Evolutionary conservation across 2,888 invertebrate species (phyloP).

Genomic region (Agrochola lota): DNA sequence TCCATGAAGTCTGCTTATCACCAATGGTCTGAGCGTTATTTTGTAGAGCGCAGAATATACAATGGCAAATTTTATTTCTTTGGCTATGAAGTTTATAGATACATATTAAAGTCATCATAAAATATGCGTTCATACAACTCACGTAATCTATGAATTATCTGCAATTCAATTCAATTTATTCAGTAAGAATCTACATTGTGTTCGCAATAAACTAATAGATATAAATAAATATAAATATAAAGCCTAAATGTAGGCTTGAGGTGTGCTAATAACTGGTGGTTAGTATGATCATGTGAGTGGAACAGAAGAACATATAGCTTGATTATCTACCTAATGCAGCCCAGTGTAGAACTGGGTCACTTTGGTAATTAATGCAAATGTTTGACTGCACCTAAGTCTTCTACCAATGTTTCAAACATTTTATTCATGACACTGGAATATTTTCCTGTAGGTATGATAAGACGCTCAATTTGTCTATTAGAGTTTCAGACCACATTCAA

Average conservation of each 20-base stretch:
- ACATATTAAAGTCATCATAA: background rate
- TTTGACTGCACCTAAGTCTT: conserved; percentile 18
- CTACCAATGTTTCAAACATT: background rate
- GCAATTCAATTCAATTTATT: no score
- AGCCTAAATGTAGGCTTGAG: conserved; percentile 14
- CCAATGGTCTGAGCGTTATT: no score
- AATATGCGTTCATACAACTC: background rate
- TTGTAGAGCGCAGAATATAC: no score
- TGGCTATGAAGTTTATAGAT: background rate
- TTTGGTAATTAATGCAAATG: conserved; percentile 72
- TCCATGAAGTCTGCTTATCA: no score
- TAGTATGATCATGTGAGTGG: conserved; percentile 15
- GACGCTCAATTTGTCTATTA: background rate
- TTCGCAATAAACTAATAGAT: conserved; percentile 4
- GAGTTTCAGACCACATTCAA: conserved; percentile 8
- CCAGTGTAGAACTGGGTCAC: conserved; percentile 64
- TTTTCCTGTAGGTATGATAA: no score
- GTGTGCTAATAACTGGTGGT: conserved; percentile 13
- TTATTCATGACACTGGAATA: conserved; percentile 4
- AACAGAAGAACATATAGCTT: background rate
- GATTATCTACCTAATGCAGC: background rate
- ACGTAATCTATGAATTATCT: no score
- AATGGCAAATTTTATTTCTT: background rate
- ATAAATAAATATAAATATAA: background rate
- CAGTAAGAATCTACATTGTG: no score